Conservation (phyloP, 2,888 invertebrate species). For the Microctonus hyperodae region DNA sequence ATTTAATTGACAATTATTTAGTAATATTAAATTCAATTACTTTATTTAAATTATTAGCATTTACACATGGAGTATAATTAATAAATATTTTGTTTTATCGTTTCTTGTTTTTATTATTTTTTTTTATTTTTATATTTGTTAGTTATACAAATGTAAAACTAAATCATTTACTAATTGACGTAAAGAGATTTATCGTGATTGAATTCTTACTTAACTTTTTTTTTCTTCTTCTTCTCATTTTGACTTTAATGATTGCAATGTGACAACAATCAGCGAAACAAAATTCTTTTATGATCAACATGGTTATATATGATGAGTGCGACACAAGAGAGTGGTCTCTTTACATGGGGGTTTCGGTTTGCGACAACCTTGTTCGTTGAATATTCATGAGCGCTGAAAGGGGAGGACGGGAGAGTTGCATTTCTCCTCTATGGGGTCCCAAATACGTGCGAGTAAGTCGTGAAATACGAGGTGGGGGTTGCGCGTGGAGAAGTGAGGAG, state of each 20-base stretch:
- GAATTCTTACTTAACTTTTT: neutral
- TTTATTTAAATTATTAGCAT: neutral
- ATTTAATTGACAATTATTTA: slow-evolving; percentile 6
- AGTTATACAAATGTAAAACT: neutral
- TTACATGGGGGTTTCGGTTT: slow-evolving; percentile 15
- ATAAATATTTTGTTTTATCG: too few relatives aligned
- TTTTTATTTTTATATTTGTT: neutral
- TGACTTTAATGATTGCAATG: slow-evolving; percentile 36
- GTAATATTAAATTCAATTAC: neutral
- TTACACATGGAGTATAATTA: neutral
- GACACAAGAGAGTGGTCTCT: slow-evolving; percentile 19
- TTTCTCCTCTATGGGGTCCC: neutral
- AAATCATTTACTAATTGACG: slow-evolving; percentile 1
- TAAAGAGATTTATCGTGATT: neutral
- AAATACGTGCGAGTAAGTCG: slow-evolving; percentile 39
- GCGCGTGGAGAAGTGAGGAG: slow-evolving; percentile 4
- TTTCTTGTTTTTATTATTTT: neutral
- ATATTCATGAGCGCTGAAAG: slow-evolving; percentile 53
- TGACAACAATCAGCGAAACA: slow-evolving; percentile 61
- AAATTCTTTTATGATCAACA: slow-evolving; percentile 61
- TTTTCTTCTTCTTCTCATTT: neutral
- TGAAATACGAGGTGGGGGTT: slow-evolving; percentile 3
- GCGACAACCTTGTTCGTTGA: slow-evolving; percentile 55
- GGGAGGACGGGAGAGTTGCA: neutral
- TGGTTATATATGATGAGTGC: slow-evolving; percentile 52